Evolutionary conservation across 1,140 invertebrate species (phyloP).

Genomic region (Orchesella cincta): DNA sequence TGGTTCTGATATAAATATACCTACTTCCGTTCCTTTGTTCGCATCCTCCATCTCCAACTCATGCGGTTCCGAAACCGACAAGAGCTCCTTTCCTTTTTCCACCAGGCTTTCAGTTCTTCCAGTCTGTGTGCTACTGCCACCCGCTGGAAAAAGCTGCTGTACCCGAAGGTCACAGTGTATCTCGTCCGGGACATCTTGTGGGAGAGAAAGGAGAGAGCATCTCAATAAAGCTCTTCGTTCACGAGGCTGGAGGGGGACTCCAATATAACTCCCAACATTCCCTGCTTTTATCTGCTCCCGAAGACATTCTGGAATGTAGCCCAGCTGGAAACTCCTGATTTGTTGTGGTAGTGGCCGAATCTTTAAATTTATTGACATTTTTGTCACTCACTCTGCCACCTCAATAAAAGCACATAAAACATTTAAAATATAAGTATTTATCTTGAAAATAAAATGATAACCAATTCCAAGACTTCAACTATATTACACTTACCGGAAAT

Average conservation of each 20-base stretch:
- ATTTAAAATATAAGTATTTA: too few species aligned
- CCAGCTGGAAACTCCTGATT: background rate
- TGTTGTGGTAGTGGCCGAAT: background rate
- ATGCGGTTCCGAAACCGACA: background rate
- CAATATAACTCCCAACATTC: background rate
- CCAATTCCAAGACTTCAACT: too few species aligned
- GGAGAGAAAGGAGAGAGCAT: background rate
- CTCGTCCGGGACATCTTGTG: background rate
- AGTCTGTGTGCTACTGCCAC: background rate
- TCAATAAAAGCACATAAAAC: background rate
- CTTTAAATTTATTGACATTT: background rate
- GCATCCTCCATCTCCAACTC: background rate
- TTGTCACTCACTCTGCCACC: background rate
- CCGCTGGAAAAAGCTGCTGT: background rate
- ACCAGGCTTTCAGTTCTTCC: background rate
- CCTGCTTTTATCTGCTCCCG: background rate
- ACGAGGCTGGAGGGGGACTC: background rate
- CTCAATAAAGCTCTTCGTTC: background rate
- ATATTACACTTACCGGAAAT: too few species aligned
- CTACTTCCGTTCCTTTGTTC: background rate
- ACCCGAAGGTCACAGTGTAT: slow-evolving; percentile 14
- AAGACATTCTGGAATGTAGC: background rate
- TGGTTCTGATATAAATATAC: background rate
- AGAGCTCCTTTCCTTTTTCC: background rate
- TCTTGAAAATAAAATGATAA: too few species aligned